Conservation (phyloP, 2,797 vertebrate genomes). For the Lagodon rhomboides region DNA sequence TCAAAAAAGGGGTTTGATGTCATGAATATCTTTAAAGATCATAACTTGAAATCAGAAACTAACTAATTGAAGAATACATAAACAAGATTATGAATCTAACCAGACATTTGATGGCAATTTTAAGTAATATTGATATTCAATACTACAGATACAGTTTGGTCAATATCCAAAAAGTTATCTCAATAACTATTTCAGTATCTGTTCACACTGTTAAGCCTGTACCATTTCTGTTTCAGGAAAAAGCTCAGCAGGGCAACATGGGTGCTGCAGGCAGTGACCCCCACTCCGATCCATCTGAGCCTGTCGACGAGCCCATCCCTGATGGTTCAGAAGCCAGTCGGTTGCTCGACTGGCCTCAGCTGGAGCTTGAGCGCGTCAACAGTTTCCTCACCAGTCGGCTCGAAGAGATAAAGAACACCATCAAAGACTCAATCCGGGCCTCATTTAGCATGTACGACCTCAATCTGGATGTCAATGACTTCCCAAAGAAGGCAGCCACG, state of each 20-base stretch:
- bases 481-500: constrained; percentile 94
- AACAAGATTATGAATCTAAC: not conserved
- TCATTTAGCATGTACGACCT: constrained; percentile 98
- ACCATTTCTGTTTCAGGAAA: constrained; percentile 84
- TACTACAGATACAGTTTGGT: not conserved
- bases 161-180: not conserved
- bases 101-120: not conserved
- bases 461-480: constrained; percentile 96
- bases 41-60: not conserved
- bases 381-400: constrained; percentile 97
- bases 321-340: constrained; percentile 84
- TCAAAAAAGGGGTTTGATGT: not conserved
- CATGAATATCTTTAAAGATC: not conserved
- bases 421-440: constrained; percentile 97
- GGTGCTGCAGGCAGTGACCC: constrained; percentile 80
- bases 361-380: constrained; percentile 96
- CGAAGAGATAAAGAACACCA: constrained; percentile 98
- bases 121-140: not conserved
- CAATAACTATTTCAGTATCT: not conserved
- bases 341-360: constrained; percentile 95
- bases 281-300: constrained; percentile 73
- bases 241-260: constrained; percentile 86
- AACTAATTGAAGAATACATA: not conserved
- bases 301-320: constrained; percentile 70
- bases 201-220: not conserved